Base-by-base conservation (phyloP, 2,888 invertebrate genomes). In the Busseola fusca region DNA sequence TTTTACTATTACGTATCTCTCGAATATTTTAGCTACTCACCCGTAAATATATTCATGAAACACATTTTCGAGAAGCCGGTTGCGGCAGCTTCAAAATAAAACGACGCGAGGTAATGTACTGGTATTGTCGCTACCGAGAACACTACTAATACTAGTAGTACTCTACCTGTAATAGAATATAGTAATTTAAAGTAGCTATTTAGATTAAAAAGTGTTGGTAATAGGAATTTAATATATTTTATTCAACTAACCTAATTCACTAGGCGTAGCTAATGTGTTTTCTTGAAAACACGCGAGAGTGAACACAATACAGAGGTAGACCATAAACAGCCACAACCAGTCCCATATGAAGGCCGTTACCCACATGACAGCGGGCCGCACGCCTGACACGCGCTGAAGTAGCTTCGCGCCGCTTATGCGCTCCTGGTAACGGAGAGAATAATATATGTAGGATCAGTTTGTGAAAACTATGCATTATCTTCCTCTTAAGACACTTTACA, bases 41-140 rank as follows among this genome's bases (percentile, higher is more conserved):
- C 94, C 66, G 92, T 88, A 76, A 98, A 96, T 74, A 98, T 97
- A 87, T 98, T 98, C 65, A 98, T 94, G 81, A 98, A 96, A 30
- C 97, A 97, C 92, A 98, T 96, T 87, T 97, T 96, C 0, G 97
- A 97, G 90, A 97, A 98, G 1, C 98, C 98, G 0, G 97, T 97
- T 0, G 98, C 97, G 0, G 98, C 97, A 1, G 97, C 96, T 21
- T 96, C 95, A 88, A 98, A 98, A 67, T 96, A 90, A 88, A 97
- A 97, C 0, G 98, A 97, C 3, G 96, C 94, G 52, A 98, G 88
- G 90, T 98, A 98, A 86, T 97, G 97, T 69, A 97, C 90, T 0
- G 98, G 98, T 84, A 98, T 94, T 74, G 97, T 97, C 0, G 97
- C 96, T 89, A 97, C 95, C 0, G 97, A 97, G 91, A 98, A 98